phyloP scores from a whole-genome alignment of 2,888 invertebrate species.

The Acanthacorydalis orientalis region DNA sequence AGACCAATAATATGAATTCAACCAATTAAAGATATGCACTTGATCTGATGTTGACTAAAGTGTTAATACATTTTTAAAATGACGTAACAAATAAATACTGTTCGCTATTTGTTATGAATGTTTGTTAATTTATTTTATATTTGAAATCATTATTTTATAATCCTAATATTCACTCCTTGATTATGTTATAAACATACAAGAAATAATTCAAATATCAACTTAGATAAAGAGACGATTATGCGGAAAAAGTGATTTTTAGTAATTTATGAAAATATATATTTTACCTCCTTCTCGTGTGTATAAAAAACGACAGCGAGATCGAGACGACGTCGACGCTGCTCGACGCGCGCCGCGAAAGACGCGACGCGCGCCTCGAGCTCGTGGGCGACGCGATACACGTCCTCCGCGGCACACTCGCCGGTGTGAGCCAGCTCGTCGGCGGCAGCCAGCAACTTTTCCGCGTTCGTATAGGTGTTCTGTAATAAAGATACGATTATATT shows the following conservation, averaged over 20 bases:
- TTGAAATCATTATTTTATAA: too few relatives aligned
- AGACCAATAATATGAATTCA: too few relatives aligned
- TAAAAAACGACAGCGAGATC: conserved; percentile 91
- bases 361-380: conserved; percentile 88
- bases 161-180: too few relatives aligned
- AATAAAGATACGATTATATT: conserved; percentile 14
- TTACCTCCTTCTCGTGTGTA: conserved; percentile 86
- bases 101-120: too few relatives aligned
- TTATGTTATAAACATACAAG: too few relatives aligned
- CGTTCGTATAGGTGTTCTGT: conserved; percentile 96
- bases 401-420: conserved; percentile 92
- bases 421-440: conserved; percentile 92
- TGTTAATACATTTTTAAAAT: too few relatives aligned
- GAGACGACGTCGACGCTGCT: conserved; percentile 72
- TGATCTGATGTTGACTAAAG: too few relatives aligned
- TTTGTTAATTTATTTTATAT: too few relatives aligned
- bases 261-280: too few relatives aligned
- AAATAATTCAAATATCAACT: background rate
- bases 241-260: too few relatives aligned
- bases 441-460: conserved; percentile 87
- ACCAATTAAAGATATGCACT: too few relatives aligned
- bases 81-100: too few relatives aligned
- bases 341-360: conserved; percentile 84
- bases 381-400: conserved; percentile 86
- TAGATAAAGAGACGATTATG: conserved; percentile 7